These are phyloP conservation scores for Apamea crenata DNA, from an alignment of 2,888 invertebrate species.

Conservation along the genomic window DNA sequence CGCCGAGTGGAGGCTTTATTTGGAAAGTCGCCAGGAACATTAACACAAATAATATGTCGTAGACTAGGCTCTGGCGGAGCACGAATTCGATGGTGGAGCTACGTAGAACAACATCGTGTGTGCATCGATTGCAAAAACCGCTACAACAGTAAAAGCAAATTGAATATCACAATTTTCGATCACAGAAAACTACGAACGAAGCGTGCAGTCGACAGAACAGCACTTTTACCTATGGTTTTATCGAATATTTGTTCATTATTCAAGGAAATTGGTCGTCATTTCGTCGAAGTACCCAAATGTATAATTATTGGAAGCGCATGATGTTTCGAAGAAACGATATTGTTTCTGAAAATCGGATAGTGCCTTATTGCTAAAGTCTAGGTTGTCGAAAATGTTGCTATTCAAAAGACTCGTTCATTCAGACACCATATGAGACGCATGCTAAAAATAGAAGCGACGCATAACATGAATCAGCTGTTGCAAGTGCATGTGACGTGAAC, in stretches of 20 bases:
- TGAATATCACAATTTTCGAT: slow-evolving; percentile 46
- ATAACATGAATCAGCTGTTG: slow-evolving; percentile 82
- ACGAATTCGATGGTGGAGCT: slow-evolving; percentile 36
- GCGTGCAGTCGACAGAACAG: slow-evolving; percentile 2
- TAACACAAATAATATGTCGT: slow-evolving; percentile 79
- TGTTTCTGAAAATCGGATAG: slow-evolving; percentile 19
- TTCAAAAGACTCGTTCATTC: slow-evolving; percentile 70
- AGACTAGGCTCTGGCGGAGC: slow-evolving; percentile 57
- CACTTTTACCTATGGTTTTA: slow-evolving; percentile 24
- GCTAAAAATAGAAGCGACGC: slow-evolving; percentile 82
- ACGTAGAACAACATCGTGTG: slow-evolving; percentile 43
- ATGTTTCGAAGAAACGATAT: slow-evolving; percentile 1
- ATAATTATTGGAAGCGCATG: slow-evolving; percentile 2
- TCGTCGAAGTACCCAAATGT: slow-evolving; percentile 12
- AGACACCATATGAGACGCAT: slow-evolving; percentile 74
- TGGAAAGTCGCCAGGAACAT: slow-evolving; percentile 83
- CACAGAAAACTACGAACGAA: slow-evolving; percentile 10
- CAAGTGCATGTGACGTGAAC: slow-evolving; percentile 74
- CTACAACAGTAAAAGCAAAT: slow-evolving; percentile 36
- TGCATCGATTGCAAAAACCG: slow-evolving; percentile 52
- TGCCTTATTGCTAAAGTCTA: neutral
- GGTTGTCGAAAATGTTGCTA: slow-evolving; percentile 39
- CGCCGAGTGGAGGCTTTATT: slow-evolving; percentile 77
- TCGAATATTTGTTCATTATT: slow-evolving; percentile 7
- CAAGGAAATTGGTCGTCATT: slow-evolving; percentile 16